Percentiles rank a stretch among this genome's conserved stretches.
Conservation (phyloP, 53 echinoderm and acorn worm genomes). For the Mesocentrotus franciscanus region DNA sequence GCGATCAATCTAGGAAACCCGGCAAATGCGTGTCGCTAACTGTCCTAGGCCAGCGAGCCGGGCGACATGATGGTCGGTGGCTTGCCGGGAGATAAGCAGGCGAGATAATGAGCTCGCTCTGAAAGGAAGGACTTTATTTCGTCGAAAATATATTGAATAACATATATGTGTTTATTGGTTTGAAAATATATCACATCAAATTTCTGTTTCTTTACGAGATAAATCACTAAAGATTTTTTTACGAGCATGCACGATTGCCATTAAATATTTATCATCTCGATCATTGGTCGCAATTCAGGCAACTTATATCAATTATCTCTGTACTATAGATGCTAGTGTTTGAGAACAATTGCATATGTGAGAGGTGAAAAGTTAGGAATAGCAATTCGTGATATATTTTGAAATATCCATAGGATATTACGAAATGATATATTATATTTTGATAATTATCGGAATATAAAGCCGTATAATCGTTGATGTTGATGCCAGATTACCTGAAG, state of each 20-base stretch:
- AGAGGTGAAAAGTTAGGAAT: neutral
- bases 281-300: neutral
- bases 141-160: neutral
- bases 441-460: neutral
- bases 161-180: neutral
- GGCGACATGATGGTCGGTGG: neutral
- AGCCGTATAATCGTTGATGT: neutral
- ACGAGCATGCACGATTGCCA: neutral
- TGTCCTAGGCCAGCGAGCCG: neutral
- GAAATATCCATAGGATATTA: neutral
- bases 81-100: neutral
- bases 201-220: neutral
- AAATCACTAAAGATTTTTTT: neutral
- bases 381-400: neutral
- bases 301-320: neutral
- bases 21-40: conserved; percentile 25
- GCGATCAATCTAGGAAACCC: conserved; percentile 57
- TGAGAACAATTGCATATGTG: no score
- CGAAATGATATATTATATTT: neutral
- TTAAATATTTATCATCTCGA: neutral
- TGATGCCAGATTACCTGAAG: neutral
- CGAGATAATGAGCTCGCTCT: conserved; percentile 32
- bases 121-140: conserved; percentile 11
- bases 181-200: neutral
- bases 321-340: neutral